phyloP scores from a whole-genome alignment of 2,113 vertebrate genomes.

The Octodon degus region DNA sequence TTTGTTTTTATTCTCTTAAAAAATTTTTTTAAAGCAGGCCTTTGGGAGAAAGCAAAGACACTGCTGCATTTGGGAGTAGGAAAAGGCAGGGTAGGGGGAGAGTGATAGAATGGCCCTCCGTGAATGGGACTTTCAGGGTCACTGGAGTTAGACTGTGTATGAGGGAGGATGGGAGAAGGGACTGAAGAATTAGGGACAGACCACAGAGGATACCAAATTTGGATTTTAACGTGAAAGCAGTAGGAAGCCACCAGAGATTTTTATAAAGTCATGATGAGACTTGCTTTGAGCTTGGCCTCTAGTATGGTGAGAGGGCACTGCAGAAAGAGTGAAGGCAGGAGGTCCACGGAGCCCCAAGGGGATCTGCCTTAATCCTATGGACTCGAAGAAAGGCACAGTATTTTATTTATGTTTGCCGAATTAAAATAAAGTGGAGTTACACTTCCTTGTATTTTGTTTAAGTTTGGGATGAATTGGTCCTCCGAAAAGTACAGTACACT shows the following conservation, averaged over 20 bases:
- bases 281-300: background rate
- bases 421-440: background rate
- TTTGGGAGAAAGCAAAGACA: background rate
- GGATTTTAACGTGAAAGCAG: conserved; percentile 55
- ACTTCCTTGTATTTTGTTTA: conserved; percentile 25
- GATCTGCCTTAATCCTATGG: background rate
- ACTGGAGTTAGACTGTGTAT: background rate
- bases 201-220: background rate
- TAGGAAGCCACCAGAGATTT: conserved; percentile 16
- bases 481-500: background rate
- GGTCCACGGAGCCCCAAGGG: background rate
- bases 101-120: background rate
- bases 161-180: background rate
- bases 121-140: background rate
- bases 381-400: background rate
- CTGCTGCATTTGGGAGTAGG: background rate
- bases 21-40: background rate
- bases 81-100: background rate
- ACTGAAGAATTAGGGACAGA: conserved; percentile 38
- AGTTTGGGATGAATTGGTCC: background rate
- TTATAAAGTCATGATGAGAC: conserved; percentile 46
- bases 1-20: too few relatives aligned
- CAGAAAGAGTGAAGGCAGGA: background rate
- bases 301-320: background rate
- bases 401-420: background rate